Percentiles rank a stretch among this genome's conserved stretches.
These are phyloP conservation scores for Cyphomyrus discorhynchus DNA, from an alignment of 2,113 vertebrate species.

Conservation along the genomic window DNA sequence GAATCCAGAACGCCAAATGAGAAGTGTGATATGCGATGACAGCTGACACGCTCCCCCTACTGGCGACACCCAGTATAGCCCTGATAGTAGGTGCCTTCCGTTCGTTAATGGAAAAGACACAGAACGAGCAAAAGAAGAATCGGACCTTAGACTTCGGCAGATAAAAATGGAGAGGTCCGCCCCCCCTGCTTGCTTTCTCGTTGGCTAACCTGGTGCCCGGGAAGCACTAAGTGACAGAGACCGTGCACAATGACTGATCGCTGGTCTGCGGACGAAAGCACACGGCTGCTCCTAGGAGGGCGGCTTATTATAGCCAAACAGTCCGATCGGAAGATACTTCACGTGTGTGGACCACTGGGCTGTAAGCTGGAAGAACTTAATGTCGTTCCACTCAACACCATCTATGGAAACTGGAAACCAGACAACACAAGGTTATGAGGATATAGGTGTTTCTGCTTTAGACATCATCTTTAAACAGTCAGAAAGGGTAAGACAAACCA, in stretches of 20 bases:
- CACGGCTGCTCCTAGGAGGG: not conserved
- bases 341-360: slow-evolving; percentile 21
- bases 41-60: not conserved
- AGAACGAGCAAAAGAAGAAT: not conserved
- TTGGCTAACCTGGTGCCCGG: not conserved
- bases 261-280: not conserved
- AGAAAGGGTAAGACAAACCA: not conserved
- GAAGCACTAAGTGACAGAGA: slow-evolving; percentile 12
- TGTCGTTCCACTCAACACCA: slow-evolving; percentile 19
- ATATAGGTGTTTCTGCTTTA: not conserved
- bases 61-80: not conserved
- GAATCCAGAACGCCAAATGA: not conserved
- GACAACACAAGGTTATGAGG: not conserved
- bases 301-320: slow-evolving; percentile 17
- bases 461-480: not conserved
- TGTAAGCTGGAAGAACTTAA: slow-evolving; percentile 23
- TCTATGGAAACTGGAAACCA: slow-evolving; percentile 16
- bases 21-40: not conserved
- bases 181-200: not conserved
- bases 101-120: not conserved
- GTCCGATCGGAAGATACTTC: slow-evolving; percentile 19
- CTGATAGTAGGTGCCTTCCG: not conserved
- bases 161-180: slow-evolving; percentile 11
- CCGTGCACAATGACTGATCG: slow-evolving; percentile 3
- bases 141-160: not conserved